Evolutionary conservation across 2,888 invertebrate species (phyloP), one percentile per base, ranked within the genome.

Genomic region (Argyresthia goedartella): DNA sequence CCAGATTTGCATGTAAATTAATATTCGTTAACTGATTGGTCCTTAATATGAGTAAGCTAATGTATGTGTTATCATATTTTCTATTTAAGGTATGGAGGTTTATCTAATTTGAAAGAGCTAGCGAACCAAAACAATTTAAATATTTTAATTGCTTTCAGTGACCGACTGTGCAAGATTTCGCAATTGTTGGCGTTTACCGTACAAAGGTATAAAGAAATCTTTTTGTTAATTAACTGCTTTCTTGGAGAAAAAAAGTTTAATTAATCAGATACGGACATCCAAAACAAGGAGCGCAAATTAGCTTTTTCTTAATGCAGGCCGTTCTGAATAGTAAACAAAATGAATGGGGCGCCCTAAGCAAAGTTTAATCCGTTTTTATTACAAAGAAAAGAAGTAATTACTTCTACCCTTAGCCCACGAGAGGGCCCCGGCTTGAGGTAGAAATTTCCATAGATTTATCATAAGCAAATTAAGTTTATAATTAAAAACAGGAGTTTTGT

Each of bases 331-430:
- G 82, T 82, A 82, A 81, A 84, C 81, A 81, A 80, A 82, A 81
- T 81, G 81, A 86, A 86, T 85, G 77, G 77, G 71, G 77, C 71
- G 73, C 80, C 82, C 82, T 85, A 84, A 85, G 82, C 82, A 85
- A 86, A 86, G 85, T 86, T 86, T 84, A 86, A 86, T 86, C 84
- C 82, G 82, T 82, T 86, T 85, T 85, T 86, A 85, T 85, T 84
- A 85, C 82, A 80, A 85, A 85, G 85, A 85, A 86, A 85, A 85
- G 81, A 86, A 85, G 85, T 85, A 86, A 86, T 86, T 86, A 84
- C 82, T 81, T 48, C 78, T 82, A 79, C 84, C 84, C 80, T 81
- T 82, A 78, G 76, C 75, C 72, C 70, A 77, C 74, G 76, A 79
- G 82, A 84, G 82, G 84, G 82, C 76, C 76, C 75, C 70, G 74